Evolutionary conservation across 1,140 invertebrate species (phyloP).

Genomic region (Bombus pyrosoma): DNA sequence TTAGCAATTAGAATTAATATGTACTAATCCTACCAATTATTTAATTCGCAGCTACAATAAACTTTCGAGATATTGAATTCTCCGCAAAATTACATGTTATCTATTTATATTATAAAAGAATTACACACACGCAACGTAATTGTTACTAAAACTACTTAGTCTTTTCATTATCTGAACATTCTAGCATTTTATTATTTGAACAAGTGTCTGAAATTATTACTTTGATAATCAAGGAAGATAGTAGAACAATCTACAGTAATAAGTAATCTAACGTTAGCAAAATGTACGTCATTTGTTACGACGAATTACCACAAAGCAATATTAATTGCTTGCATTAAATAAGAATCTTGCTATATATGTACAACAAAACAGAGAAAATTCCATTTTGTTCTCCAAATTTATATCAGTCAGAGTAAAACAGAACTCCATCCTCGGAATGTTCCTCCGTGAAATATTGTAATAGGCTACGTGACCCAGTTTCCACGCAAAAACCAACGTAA

Average conservation of each 20-base stretch:
- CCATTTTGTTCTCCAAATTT: background rate
- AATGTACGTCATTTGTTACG: background rate
- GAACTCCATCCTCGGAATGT: background rate
- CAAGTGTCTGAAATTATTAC: background rate
- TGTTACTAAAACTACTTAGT: too few relatives aligned
- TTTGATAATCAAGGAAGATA: background rate
- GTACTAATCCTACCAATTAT: too few relatives aligned
- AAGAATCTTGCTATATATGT: background rate
- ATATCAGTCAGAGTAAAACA: background rate
- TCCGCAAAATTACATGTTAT: too few relatives aligned
- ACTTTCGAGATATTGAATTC: too few relatives aligned
- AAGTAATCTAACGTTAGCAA: background rate
- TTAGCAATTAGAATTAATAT: too few relatives aligned
- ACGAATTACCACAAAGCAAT: background rate
- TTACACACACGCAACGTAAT: too few relatives aligned
- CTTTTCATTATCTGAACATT: too few relatives aligned
- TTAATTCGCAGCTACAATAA: too few relatives aligned
- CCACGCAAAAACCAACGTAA: background rate
- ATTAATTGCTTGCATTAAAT: background rate
- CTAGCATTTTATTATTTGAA: too few relatives aligned
- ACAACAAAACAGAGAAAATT: background rate
- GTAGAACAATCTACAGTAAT: background rate
- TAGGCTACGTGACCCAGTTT: slow-evolving; percentile 3
- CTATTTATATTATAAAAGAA: too few relatives aligned
- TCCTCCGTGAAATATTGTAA: slow-evolving; percentile 8